Base-by-base conservation (phyloP, 2,888 invertebrate genomes). In the Osmoderma eremita region DNA sequence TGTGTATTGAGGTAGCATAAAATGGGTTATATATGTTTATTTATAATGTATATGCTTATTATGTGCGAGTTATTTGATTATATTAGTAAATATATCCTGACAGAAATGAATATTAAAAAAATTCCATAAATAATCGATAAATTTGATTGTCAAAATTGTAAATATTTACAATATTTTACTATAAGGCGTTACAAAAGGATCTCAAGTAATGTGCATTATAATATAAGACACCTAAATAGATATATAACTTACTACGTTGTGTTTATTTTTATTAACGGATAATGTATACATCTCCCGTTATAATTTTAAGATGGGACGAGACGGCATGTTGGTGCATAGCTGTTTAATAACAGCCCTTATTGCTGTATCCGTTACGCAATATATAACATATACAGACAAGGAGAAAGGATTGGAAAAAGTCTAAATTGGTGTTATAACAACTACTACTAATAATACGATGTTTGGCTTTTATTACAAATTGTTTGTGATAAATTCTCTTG, bases 331-430 rank as follows among this genome's bases (percentile, higher is more conserved):
- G 51, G 53, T 63, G 63, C 63, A 63, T 58, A 39, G 49, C 65
- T 65, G 65, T 49, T 65, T 65, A 65, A 65, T 65, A 65, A 65
- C 65, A 65, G 41, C 65, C 65, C 65, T 65, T 58, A 65, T 65
- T 65, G 50, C 65, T 49, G 17, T 58, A 65, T 65, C 65, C 48
- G 63, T 63, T 63, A 41, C 63, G 42, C 53, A 63, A 63, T 63
- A 63, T 63, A 63, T 41, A 63, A 65, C 49, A 56, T 65, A 65
- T 65, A 65, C 65, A 65, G 38, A 65, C 49, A 58, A 49, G 20
- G 56, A 48, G 38, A 49, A 65, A 58, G 50, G 41, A 65, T 65
- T 61, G 36, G 58, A 48, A 65, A 65, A 65, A 65, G 36, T 65
- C 38, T 49, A 56, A 65, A 58, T 58, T 58, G 58, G 65, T 56